Evolutionary conservation across 2,888 invertebrate species (phyloP), one percentile per base, ranked within the genome.

Genomic region (Tipula confusa): DNA sequence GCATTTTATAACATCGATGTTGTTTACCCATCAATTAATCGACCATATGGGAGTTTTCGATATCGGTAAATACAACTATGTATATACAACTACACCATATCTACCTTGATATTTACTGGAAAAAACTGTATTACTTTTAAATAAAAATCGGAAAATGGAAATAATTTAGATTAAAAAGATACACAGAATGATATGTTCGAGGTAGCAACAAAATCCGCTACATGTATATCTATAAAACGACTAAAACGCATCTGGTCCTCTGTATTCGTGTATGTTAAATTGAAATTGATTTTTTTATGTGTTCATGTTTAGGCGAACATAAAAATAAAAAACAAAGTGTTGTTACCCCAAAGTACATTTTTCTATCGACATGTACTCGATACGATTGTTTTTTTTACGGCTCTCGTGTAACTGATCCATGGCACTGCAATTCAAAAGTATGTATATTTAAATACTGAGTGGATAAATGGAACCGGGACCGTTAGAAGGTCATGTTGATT

Each of bases 251-350:
- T 64, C 64, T 64, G 64, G 64, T 64, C 64, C 64, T 9, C 24
- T n/a, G n/a, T n/a, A n/a, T 64, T 9, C 24, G 64, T 64, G 64
- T 64, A 64, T 64, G 64, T 24, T 64, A 64, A 64, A 64, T 64
- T 64, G 24, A 64, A 64, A 64, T 64, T 64, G 64, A 64, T 64
- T 64, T 64, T 64, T 64, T 64, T 64, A 64, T 64, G 64, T 64
- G 18, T 24, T 64, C 64, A 64, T 64, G 64, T 64, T 64, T 64
- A 64, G n/a, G 64, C 64, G 24, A 38, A 31, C 31, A 31, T 7
- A 31, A 7, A n/a, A n/a, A 31, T 7, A 38, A 24, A 64, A 24
- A 64, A 64, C n/a, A n/a, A 18, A 7, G 7, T 64, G 64, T 64
- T 64, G 43, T 64, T 64, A 18, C 48, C 48, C 64, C 24, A 1